Conservation (phyloP, 2,888 invertebrate species). For the Dichetophora obliterata region DNA sequence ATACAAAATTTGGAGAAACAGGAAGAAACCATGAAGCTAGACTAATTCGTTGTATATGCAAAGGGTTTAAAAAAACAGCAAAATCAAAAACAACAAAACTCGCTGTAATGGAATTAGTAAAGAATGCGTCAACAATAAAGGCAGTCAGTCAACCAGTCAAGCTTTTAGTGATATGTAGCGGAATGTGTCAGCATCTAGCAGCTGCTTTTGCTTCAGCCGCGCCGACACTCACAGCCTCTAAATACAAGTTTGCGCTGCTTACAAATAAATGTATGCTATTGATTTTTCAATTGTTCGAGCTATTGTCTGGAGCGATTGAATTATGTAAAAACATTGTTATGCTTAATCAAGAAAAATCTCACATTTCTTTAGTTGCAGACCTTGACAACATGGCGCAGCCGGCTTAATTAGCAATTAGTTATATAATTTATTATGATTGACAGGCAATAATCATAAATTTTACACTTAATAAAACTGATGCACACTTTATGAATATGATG, state of each 20-base stretch:
- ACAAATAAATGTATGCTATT: neutral
- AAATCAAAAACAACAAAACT: neutral
- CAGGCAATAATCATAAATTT: neutral
- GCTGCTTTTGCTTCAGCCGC: neutral
- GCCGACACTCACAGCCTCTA: neutral
- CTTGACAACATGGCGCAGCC: neutral
- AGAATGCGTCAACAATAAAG: neutral
- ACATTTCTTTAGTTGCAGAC: too few relatives aligned
- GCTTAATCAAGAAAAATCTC: too few relatives aligned
- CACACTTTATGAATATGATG: too few relatives aligned
- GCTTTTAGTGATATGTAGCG: too few relatives aligned
- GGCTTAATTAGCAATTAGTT: neutral
- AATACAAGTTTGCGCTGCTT: neutral
- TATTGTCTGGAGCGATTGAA: neutral
- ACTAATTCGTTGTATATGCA: neutral
- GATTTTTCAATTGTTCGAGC: neutral
- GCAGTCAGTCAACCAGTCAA: too few relatives aligned
- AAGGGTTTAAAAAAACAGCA: neutral
- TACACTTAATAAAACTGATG: neutral
- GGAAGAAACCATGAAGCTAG: neutral
- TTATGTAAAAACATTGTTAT: too few relatives aligned
- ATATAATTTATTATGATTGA: neutral
- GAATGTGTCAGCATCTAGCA: conserved; percentile 1
- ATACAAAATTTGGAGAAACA: neutral
- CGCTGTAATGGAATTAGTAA: neutral